Percentiles rank a stretch among this genome's conserved stretches.
Conservation (phyloP, 2,113 vertebrate species). For the Ceyx melanurus region DNA sequence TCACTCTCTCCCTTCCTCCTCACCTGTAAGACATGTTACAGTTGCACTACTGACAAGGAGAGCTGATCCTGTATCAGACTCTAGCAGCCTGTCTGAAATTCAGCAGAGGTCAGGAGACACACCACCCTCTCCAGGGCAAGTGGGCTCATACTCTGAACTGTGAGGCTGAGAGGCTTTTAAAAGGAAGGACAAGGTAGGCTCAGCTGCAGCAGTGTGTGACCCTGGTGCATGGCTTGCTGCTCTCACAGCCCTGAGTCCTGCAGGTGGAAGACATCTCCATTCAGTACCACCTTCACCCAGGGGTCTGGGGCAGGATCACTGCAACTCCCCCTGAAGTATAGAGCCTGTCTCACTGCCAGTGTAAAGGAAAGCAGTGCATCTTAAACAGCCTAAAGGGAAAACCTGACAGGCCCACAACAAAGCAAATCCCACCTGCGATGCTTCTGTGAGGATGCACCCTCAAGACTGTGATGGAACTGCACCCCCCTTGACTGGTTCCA, state of each 20-base stretch:
- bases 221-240: neutral
- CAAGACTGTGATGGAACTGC: neutral
- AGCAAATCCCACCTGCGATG: neutral
- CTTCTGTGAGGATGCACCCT: neutral
- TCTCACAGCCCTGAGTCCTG: neutral
- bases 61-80: neutral
- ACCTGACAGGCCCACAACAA: neutral
- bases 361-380: neutral
- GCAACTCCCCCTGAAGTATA: neutral
- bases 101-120: neutral
- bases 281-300: neutral
- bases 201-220: neutral
- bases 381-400: neutral
- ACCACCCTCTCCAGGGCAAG: neutral
- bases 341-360: neutral
- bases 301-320: neutral
- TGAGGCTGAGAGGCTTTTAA: neutral
- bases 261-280: neutral
- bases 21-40: neutral
- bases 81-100: neutral
- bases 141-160: neutral
- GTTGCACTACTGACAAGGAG: neutral
- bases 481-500: neutral
- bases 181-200: neutral
- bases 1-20: neutral